These are phyloP conservation scores for Spodoptera picta DNA, from an alignment of 2,888 invertebrate species.

Conservation along the genomic window DNA sequence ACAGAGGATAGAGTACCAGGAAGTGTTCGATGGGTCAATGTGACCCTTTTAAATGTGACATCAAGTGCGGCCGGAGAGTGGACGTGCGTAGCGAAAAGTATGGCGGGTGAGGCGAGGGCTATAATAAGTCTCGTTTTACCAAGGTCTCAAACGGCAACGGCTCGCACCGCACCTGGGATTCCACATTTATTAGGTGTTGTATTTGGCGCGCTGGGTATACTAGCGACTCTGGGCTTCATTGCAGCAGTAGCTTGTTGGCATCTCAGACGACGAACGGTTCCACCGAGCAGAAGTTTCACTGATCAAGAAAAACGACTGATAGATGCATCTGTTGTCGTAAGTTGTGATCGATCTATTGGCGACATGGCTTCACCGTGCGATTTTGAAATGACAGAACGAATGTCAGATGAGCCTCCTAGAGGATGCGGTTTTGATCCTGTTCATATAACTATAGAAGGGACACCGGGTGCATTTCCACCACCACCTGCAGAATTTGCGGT, in stretches of 20 bases:
- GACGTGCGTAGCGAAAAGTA: slow-evolving; percentile 93
- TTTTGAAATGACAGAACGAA: slow-evolving; percentile 84
- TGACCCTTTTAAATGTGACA: slow-evolving; percentile 94
- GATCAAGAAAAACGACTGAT: slow-evolving; percentile 96
- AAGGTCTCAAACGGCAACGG: slow-evolving; percentile 92
- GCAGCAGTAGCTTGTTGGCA: slow-evolving; percentile 88
- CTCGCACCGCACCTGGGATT: slow-evolving; percentile 92
- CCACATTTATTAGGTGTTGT: slow-evolving; percentile 92
- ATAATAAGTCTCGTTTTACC: slow-evolving; percentile 89
- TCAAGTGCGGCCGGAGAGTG: slow-evolving; percentile 95
- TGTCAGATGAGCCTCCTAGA: slow-evolving; percentile 80
- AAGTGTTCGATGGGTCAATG: slow-evolving; percentile 92
- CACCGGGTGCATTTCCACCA: slow-evolving; percentile 84
- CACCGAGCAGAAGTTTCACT: slow-evolving; percentile 91
- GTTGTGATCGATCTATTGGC: slow-evolving; percentile 91
- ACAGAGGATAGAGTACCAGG: slow-evolving; percentile 83
- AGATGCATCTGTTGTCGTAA: slow-evolving; percentile 91
- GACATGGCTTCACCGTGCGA: slow-evolving; percentile 89
- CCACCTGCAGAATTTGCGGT: slow-evolving; percentile 89
- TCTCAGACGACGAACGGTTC: slow-evolving; percentile 92
- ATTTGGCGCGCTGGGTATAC: slow-evolving; percentile 92
- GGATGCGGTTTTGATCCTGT: slow-evolving; percentile 89
- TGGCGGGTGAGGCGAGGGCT: slow-evolving; percentile 89
- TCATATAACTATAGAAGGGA: slow-evolving; percentile 90
- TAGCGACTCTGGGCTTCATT: slow-evolving; percentile 90